Base-by-base conservation (phyloP, 37 sponge, comb jelly and placozoan species). In the Crambe crambe region DNA sequence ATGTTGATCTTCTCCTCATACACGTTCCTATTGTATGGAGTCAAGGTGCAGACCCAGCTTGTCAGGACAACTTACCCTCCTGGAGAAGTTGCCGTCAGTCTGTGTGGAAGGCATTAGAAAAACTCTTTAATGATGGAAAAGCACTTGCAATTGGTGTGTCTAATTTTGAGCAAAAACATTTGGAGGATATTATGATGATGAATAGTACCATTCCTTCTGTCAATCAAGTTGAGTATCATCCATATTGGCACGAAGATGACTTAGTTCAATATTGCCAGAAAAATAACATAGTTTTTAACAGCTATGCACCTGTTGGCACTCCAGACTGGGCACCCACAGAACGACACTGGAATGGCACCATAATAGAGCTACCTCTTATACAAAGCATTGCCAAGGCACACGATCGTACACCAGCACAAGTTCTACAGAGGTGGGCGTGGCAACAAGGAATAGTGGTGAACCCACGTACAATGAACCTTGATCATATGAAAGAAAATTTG, bases 191-290 rank as follows among this genome's bases (percentile, higher is more conserved):
- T 3, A 31, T 67, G 58, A 70, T 47, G 58, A 59, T 72, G 65
- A 54, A 61, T n/a, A 54, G 66, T 9, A 65, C 59, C 1, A 43
- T 74, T 6, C 77, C 84, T 1, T 39, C 68, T 3, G 84, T 83
- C 70, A 74, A 74, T n/a, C 84, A 83, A 35, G 74, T 67, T 44
- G 84, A 83, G 71, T 83, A 72, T 35, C 76, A 75, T 60, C 84
- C 84, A 25, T 74, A 74, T 22, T 83, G 76, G 66, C 84, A 83
- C 39, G 76, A 83, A 34, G 75, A 74, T 54, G 75, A 74, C 31
- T 30, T 74, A 58, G 75, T 74, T 8, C 57, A 18, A 9, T 74
- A 27, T 30, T 74, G 75, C 58, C 38, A 70, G 72, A 37, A 26
- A n/a, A n/a, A n/a, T n/a, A n/a, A n/a, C n/a, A n/a, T n/a, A n/a